Evolutionary conservation across 2,797 vertebrate genomes (phyloP), one percentile per base, ranked within the genome.

Genomic region (Jordanella pulchra): DNA sequence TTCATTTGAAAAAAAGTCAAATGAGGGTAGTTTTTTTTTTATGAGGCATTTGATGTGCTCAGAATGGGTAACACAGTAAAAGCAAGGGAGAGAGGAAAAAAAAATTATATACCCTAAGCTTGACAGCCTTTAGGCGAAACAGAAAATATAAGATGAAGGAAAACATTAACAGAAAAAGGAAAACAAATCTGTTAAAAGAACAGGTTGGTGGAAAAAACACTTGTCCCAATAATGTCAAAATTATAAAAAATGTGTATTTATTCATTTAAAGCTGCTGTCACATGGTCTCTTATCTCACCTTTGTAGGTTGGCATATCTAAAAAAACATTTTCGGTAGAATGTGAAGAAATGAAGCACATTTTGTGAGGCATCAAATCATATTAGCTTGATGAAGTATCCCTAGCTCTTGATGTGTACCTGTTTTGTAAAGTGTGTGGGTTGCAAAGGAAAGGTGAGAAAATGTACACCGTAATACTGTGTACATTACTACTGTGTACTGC

Each of bases 1-100:
- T 90, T 92, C 87, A 91, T 93, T 92, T 92, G 80, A 86, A 89
- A 89, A 86, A 84, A 90, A 89, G 84, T 85, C 84, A 73, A 76
- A 78, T 75, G 81, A 79, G 77, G 84, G 66, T 65, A 77, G 61
- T 73, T 71, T 72, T 69, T 14, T 79, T 87, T 87, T 87, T 87
- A 87, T 86, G 87, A 86, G 86, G 83, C 67, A 70, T 82, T 75
- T 86, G 85, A 89, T 79, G 81, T 88, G 89, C 86, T 84, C 71
- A 45, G 88, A 79, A 89, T 91, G n/a, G 61, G 65, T 73, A 92
- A 89, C 74, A 77, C 78, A 79, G 80, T 68, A 55, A 69, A 71
- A 75, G 82, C 72, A 58, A 28, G 68, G 67, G 28, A 79, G 74
- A 47, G 4, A 61, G 30, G 42, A 58, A 54, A 39, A 63, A 61